Base-by-base conservation (phyloP, 1,140 invertebrate genomes). In the Alviniconcha marisindica region DNA sequence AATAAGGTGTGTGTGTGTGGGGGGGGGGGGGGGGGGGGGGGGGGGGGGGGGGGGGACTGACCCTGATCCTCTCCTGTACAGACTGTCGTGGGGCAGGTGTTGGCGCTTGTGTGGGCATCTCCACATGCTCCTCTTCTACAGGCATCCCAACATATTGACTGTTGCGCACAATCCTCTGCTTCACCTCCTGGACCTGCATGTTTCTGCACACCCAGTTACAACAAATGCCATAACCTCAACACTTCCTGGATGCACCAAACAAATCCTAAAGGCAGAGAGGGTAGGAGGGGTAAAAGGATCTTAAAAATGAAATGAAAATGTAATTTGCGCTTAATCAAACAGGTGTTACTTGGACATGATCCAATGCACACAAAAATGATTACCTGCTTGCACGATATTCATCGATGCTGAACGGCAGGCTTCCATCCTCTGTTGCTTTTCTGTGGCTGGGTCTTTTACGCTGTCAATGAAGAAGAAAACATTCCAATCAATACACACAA, bases 381-480 rank as follows among this genome's bases (percentile, higher is more conserved):
- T 60, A 90, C 89, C 88, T 88, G 71, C 83, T 88, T 36, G 84
- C 88, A 77, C 90, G 86, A 82, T 91, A 90, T 84, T 88, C 88
- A 42, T 86, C 87, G 38, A 90, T 82, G 79, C 88, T 91, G 83
- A 90, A 91, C 3, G 87, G 87, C 15, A 90, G 60, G 28, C 80
- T 71, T 7, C 56, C 56, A 74, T 81, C 60, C 1, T 76, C 73
- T 28, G 77, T 81, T 60, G 78, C 84, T 84, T 42, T 80, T n/a
- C 31, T 63, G 60, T 90, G 86, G 84, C 88, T 89, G 14, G 79
- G 51, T 81, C 89, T 83, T 51, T 88, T 90, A 10, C 87, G 84
- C 89, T 90, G 74, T 21, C 73, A 74, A 77, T 56, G 24, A 38
- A n/a, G 28, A 51, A 48, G n/a, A 76, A 51, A 28, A 76, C 4